Percentiles rank a stretch among this genome's conserved stretches.
Conservation (phyloP, 1,140 invertebrate genomes). For the Acromyrmex charruanus region DNA sequence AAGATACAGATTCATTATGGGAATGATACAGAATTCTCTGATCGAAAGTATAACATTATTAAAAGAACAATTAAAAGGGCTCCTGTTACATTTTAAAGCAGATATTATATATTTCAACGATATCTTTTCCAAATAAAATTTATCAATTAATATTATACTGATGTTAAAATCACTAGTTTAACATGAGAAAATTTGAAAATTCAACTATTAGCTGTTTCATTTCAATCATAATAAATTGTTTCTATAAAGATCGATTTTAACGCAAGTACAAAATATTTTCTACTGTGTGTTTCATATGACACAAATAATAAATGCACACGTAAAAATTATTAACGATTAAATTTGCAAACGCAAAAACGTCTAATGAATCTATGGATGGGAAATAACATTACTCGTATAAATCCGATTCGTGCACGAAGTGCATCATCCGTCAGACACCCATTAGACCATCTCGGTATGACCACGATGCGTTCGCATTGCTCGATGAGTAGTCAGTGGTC, state of each 20-base stretch:
- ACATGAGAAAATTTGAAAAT: not conserved
- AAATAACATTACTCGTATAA: slow-evolving; percentile 31
- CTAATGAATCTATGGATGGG: not conserved
- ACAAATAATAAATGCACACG: not conserved
- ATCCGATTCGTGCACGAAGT: slow-evolving; percentile 4
- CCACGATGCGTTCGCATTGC: slow-evolving; percentile 30
- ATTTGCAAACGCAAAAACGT: not conserved
- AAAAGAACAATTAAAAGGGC: slow-evolving; percentile 3
- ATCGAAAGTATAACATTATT: slow-evolving; percentile 4
- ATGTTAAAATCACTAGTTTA: not conserved
- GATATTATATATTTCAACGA: not conserved
- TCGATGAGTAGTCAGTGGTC: slow-evolving; percentile 30
- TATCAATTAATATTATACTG: not conserved
- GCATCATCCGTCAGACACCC: slow-evolving; percentile 57
- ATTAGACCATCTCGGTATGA: slow-evolving; percentile 47
- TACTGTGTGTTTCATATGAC: not conserved
- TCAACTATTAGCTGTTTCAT: not conserved
- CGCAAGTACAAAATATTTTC: no score
- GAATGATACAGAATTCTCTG: slow-evolving; percentile 45
- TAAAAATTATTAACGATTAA: slow-evolving; percentile 11
- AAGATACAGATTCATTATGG: slow-evolving; percentile 26
- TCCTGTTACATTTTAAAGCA: not conserved
- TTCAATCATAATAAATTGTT: slow-evolving; percentile 23
- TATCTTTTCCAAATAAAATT: slow-evolving; percentile 5
- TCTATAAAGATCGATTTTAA: no score